Evolutionary conservation across 2,888 invertebrate genomes (phyloP), one percentile per base, ranked within the genome.

Genomic region (Eristalinus sepulchralis): DNA sequence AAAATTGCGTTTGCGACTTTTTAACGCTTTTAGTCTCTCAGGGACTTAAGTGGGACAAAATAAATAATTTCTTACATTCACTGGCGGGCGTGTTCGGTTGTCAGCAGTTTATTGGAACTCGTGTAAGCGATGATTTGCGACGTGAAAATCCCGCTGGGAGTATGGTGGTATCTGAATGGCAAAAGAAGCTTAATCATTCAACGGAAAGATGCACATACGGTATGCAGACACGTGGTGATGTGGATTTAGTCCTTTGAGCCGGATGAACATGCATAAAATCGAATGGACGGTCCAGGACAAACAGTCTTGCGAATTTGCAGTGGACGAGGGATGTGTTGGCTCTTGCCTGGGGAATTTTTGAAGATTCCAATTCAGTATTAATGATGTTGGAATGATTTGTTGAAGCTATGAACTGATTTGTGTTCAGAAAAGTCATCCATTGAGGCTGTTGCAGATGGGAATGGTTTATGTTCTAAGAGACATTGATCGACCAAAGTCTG

Each of bases 1-100:
- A 86, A 86, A 86, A 86, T 83, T 86, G 78, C 78, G 86, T 79
- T 86, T 86, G 86, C 31, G 78, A 86, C 83, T 83, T 86, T 86
- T 83, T 75, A 86, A 79, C 83, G 86, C 83, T 86, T 79, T 86
- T 71, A 79, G 78, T 83, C 75, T 71, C 22, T 20, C 34, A 79
- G 53, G 66, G 83, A 83, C 86, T 86, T 83, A 86, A 86, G 83
- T 83, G 75, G 75, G 75, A 86, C 86, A 86, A 86, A 83, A 83
- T 86, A 86, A 86, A 86, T 86, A 83, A 86, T 83, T 83, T 86
- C 78, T 75, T 47, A 63, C 60, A 79, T 78, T 73, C 62, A 62
- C 27, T 20, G 9, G 39, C 17, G 34, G 64, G 53, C 57, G 70
- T 53, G 57, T 57, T 57, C 57, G 57, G 53, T 59, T 81, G 85